phyloP scores from a whole-genome alignment of 2,113 vertebrate genomes.

The Peromyscus leucopus region DNA sequence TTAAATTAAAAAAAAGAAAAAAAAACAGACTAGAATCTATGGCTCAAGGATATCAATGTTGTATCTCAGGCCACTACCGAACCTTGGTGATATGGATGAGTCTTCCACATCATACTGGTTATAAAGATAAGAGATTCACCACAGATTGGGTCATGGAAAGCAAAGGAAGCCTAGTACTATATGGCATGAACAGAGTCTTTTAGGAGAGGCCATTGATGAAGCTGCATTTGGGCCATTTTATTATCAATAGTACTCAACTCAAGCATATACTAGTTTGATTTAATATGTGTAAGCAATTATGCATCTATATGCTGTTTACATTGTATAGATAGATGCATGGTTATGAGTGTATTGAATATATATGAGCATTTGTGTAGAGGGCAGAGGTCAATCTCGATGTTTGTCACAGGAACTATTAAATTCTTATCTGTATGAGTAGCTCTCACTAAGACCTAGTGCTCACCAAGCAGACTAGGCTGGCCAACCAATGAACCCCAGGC shows the following conservation, averaged over 20 bases:
- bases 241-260: neutral
- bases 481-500: too few relatives aligned
- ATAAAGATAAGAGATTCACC: neutral
- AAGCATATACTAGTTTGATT: neutral
- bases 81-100: neutral
- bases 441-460: neutral
- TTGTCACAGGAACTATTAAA: neutral
- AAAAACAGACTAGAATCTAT: neutral
- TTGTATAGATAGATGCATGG: too few relatives aligned
- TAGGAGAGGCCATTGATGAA: neutral
- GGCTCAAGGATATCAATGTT: neutral
- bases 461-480: neutral
- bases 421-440: neutral
- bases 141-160: neutral
- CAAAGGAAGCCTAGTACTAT: neutral
- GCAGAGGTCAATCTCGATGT: neutral
- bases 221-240: neutral
- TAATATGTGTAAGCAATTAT: neutral
- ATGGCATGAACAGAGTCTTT: neutral
- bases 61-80: neutral
- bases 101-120: neutral
- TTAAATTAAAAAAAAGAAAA: too few relatives aligned
- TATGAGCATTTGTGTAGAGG: neutral
- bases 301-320: neutral
- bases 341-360: neutral